These are phyloP conservation scores for Pseudois nayaur DNA, from an alignment of 2,113 vertebrate genomes.

Conservation along the genomic window DNA sequence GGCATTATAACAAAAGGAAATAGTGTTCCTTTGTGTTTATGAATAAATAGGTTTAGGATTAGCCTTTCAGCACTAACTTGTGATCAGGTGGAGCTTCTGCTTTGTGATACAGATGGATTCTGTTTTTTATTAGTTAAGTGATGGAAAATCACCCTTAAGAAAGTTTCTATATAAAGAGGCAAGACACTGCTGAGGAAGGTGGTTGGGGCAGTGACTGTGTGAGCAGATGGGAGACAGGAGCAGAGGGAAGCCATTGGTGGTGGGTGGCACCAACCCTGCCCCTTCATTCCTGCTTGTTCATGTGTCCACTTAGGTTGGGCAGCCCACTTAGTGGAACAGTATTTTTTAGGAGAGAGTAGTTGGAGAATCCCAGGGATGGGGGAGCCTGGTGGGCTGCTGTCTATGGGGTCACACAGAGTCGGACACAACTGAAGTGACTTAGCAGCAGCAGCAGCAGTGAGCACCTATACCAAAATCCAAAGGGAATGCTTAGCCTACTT, in stretches of 20 bases:
- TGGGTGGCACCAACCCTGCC: too few species aligned
- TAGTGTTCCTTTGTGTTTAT: neutral
- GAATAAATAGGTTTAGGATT: neutral
- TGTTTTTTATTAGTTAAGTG: neutral
- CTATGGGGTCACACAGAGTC: too few species aligned
- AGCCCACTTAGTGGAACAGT: neutral
- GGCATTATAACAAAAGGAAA: neutral
- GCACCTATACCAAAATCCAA: neutral
- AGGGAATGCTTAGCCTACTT: neutral
- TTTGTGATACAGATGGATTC: neutral
- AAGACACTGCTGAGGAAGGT: neutral
- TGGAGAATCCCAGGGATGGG: too few species aligned
- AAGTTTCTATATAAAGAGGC: neutral
- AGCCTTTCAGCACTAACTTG: neutral
- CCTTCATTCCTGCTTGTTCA: neutral
- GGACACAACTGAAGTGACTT: too few species aligned
- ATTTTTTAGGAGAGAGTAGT: neutral
- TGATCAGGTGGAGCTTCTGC: neutral
- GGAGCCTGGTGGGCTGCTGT: too few species aligned
- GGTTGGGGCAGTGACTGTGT: neutral
- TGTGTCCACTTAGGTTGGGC: too few species aligned
- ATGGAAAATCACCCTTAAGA: neutral
- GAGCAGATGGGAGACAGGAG: neutral
- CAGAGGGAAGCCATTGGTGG: neutral
- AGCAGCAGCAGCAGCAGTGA: neutral